Evolutionary conservation across 2,797 vertebrate genomes (phyloP), one percentile per base, ranked within the genome.

Genomic region (Manis javanica): DNA sequence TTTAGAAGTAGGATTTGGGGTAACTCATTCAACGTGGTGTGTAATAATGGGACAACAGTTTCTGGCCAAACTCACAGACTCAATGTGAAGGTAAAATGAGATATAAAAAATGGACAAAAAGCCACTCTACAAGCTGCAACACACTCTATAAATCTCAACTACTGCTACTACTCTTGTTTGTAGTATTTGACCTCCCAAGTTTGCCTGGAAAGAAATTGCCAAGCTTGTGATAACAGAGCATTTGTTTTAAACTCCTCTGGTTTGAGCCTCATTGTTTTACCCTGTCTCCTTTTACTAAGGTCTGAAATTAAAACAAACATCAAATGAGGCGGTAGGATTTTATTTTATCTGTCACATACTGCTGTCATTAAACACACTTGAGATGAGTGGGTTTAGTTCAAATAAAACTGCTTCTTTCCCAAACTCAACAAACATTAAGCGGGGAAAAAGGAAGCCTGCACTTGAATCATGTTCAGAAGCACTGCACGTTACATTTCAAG

Each of bases 311-410:
- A 98, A 98, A 98, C 97, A 98, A 98, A 98, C 98, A 98, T 96
- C 94, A 97, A 98, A 96, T 49, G 95, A 96, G 98, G 98, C 98
- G 42, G 92, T 81, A 98, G 97, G 97, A 98, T 98, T 98, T 97
- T 97, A 97, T 97, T 98, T 97, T 98, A 97, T 98, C 98, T 98
- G 97, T 98, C 98, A 98, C 98, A 98, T 97, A 96, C 93, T 97
- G 97, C 97, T 98, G 98, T 98, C 98, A 98, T 98, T 98, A 98
- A 98, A 98, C 97, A 98, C 86, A 97, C 97, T 98, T 96, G 72
- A 98, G 98, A 97, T 0, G 96, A 98, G 97, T 98, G 98, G 98
- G 98, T 96, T 98, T 97, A 98, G 98, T 98, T 98, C 98, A 98
- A 98, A 98, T 97, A 98, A 98, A 98, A 98, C 97, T 97, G 98